Percentiles rank a stretch among this genome's conserved stretches.
Evolutionary conservation across 1,140 invertebrate genomes (phyloP).

Genomic region (Aricia agestis): DNA sequence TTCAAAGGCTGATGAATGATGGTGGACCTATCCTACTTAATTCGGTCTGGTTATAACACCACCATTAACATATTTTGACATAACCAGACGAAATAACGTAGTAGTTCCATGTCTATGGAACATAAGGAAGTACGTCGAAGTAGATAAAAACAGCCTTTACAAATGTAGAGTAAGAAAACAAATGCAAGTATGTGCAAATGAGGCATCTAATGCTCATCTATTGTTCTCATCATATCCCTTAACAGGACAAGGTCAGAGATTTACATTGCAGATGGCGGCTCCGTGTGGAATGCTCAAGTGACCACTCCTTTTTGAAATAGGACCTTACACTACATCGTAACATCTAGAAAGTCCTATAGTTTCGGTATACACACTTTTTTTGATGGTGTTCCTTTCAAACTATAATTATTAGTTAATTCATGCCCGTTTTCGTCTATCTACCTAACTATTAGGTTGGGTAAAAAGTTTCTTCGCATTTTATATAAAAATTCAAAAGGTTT

Average conservation of each 20-base stretch:
- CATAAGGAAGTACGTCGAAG: neutral
- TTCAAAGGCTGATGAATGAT: no score
- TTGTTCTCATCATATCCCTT: conserved; percentile 39
- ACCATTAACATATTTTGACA: no score
- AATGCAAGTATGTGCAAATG: conserved; percentile 8
- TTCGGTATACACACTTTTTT: neutral
- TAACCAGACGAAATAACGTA: no score
- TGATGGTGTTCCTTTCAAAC: no score
- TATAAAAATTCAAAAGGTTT: no score
- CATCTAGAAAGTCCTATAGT: neutral
- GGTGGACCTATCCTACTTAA: no score
- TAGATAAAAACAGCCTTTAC: neutral
- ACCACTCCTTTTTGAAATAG: neutral
- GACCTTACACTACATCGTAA: neutral
- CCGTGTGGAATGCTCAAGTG: conserved; percentile 34
- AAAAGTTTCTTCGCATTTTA: no score
- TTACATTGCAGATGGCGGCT: conserved; percentile 42
- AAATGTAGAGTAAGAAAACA: conserved; percentile 11
- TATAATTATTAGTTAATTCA: no score
- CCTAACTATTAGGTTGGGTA: no score
- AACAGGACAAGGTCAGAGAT: conserved; percentile 39
- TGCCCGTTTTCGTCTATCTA: no score
- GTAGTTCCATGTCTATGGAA: neutral
- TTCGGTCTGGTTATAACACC: no score
- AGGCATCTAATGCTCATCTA: conserved; percentile 10